These are phyloP conservation scores for Pseudochirops corinnae DNA, from an alignment of 2,797 vertebrate genomes.

Conservation along the genomic window DNA sequence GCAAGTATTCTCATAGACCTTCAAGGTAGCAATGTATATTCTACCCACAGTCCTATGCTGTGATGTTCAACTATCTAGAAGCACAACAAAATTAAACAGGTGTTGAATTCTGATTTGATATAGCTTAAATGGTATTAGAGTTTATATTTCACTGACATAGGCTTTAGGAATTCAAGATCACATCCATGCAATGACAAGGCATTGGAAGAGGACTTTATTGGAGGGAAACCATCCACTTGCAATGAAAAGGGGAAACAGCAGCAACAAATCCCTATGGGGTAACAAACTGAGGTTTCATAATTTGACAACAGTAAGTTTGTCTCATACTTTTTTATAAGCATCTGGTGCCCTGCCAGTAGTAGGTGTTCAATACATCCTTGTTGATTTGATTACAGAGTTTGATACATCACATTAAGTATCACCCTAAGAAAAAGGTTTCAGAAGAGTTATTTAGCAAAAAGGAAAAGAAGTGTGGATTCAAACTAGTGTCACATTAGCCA, in stretches of 20 bases:
- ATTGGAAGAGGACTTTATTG: not conserved
- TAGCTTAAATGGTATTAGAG: not conserved
- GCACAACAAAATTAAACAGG: not conserved
- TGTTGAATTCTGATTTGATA: not conserved
- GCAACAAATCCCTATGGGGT: not conserved
- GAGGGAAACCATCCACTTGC: not conserved
- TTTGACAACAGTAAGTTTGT: not conserved
- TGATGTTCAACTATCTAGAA: not conserved
- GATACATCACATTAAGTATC: not conserved
- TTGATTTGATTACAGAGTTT: conserved; percentile 42
- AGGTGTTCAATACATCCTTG: not conserved
- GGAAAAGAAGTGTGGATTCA: conserved; percentile 14
- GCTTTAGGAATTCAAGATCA: not conserved
- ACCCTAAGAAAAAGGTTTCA: conserved; percentile 21
- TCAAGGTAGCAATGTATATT: not conserved
- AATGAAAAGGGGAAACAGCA: not conserved
- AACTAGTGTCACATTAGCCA: not conserved
- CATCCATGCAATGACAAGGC: not conserved
- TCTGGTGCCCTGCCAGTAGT: not conserved
- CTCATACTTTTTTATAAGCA: not conserved
- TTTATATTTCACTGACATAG: not conserved
- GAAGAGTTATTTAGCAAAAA: not conserved
- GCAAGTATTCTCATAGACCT: not conserved
- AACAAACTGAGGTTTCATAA: not conserved
- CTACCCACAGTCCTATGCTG: not conserved